Evolutionary conservation across 2,113 vertebrate genomes (phyloP), one percentile per base, ranked within the genome.

Genomic region (Pavo muticus): DNA sequence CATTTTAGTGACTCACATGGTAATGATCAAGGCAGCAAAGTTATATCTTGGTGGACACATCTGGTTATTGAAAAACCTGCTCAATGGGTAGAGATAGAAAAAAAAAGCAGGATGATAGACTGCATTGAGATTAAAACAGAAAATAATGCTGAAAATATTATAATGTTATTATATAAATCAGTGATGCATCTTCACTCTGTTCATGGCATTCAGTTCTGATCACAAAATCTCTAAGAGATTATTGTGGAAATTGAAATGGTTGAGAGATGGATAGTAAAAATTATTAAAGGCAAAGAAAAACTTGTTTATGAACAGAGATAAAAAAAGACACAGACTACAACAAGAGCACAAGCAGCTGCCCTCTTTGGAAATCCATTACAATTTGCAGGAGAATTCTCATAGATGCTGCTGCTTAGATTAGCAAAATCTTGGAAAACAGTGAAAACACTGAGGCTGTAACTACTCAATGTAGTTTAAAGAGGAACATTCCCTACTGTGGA

Each of bases 231-330:
- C 14, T 5, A 74, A 67, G 70, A 94, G 39, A 87, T 75, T 57
- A 72, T 19, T 10, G 32, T 82, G 54, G 87, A 93, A 92, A 87
- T 25, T 35, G 68, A 92, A 78, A 75, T 37, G 30, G n/a, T 27
- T 88, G 44, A 59, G 32, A 92, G 60, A 74, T 39, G 76, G 64
- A 47, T 19, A 67, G 42, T 52, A 83, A 88, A 57, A 93, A 64
- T 40, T 71, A 87, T 69, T 84, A 95, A 92, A 78, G 70, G n/a
- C 15, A 69, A 78, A 84, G 65, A 75, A 93, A 88, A 90, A 75
- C 44, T 74, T 74, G 50, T 25, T 81, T 69, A 75, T 78, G 76
- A 88, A 52, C 56, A 90, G 65, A 75, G 57, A 75, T 71, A 45
- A 86, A 87, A 87, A 87, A 88, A 64, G 29, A 68, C 21, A 68